These are phyloP conservation scores for Empis livida DNA, from an alignment of 2,888 invertebrate genomes.

Conservation along the genomic window DNA sequence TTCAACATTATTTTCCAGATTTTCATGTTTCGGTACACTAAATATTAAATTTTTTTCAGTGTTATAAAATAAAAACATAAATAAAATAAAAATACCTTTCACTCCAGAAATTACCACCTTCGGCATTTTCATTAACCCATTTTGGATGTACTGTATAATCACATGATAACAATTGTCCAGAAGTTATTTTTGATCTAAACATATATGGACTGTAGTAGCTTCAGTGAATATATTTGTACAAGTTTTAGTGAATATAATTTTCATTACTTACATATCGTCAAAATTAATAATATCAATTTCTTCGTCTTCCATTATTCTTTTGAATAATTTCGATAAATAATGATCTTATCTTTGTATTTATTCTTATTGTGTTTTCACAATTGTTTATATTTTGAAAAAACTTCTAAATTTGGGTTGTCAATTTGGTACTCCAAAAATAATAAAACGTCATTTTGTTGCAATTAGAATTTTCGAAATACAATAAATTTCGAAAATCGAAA, in stretches of 20 bases:
- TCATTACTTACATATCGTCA: neutral
- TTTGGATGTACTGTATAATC: conserved; percentile 51
- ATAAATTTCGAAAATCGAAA: no score
- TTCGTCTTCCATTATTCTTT: neutral
- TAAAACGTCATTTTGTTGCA: no score
- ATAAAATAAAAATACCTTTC: conserved; percentile 7
- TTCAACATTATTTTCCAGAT: conserved; percentile 11
- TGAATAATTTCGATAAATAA: neutral
- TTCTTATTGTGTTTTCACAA: no score
- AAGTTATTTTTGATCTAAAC: conserved; percentile 21
- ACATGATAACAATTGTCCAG: conserved; percentile 38
- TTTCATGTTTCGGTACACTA: conserved; percentile 13
- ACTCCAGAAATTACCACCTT: conserved; percentile 14
- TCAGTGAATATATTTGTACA: neutral
- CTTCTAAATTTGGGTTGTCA: no score
- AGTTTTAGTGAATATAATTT: neutral
- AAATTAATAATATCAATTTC: neutral
- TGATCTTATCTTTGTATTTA: no score
- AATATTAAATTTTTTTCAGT: no score
- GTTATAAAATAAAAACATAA: neutral
- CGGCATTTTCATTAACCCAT: conserved; percentile 50
- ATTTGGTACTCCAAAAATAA: no score
- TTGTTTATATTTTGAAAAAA: no score
- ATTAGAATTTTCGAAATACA: no score
- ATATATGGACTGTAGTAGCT: neutral